Base-by-base conservation (phyloP, 1,140 invertebrate species). In the Hetaerina americana region DNA sequence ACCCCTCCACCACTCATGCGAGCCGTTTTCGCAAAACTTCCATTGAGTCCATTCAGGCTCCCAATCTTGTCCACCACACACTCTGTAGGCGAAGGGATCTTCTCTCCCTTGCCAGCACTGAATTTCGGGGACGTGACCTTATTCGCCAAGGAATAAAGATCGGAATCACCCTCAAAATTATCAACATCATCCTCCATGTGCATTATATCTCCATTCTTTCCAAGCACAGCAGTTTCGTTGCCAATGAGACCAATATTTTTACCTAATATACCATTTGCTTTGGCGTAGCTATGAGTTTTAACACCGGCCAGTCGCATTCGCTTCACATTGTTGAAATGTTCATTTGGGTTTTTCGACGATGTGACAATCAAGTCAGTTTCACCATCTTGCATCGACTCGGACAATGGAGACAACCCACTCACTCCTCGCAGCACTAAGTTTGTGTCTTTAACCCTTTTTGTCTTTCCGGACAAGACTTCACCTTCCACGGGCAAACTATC, bases 391-490 rank as follows among this genome's bases (percentile, higher is more conserved):
- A 18, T 57, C 15, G 40, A 3, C 40, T 57, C 40, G 3, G 2
- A n/a, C 10, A 57, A 57, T 15, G 5, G 6, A 40, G 31, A 40
- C 31, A 40, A 8, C 22, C 40, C 40, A 57, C 40, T 10, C 3
- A 57, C 40, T 18, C 40, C 40, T 18, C 40, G 40, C 3, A 81
- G 74, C 78, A 81, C 27, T 24, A 78, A 66, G 70, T 84, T 84
- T 0, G 81, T 79, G 18, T 85, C 83, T 71, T 84, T 84, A 67
- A 85, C 81, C 66, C 83, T 76, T 72, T 85, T 85, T 57, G 40
- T 57, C 22, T 57, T 57, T n/a, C 40, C 40, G 22, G 40, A 12
- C 40, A 57, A 57, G 22, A 57, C 40, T 57, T 57, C 40, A 57
- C 40, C 40, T 5, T 12, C 2, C 3, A 57, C 40, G n/a, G n/a